Base-by-base conservation (phyloP, 2,888 invertebrate genomes). In the Agonopterix heracliana region DNA sequence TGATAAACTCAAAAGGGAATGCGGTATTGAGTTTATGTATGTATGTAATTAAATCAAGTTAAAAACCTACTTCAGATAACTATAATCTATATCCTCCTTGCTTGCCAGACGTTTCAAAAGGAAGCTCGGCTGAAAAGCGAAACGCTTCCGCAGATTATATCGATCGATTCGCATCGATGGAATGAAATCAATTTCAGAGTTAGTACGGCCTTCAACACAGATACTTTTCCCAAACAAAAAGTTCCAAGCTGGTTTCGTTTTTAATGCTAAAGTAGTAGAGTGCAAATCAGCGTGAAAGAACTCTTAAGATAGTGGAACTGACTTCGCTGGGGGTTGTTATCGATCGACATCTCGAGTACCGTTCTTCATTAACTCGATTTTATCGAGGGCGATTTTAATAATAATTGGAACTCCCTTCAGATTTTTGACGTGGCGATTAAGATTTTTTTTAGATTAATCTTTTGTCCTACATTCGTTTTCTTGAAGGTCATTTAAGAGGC, bases 331-430 rank as follows among this genome's bases (percentile, higher is more conserved):
- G 42, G 49, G 42, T 45, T 49, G 49, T 50, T 59, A 55, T 61
- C 64, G 75, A 82, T 81, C 80, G 70, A 68, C 76, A 81, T 82
- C 75, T 73, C 67, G 64, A 65, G 71, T 74, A 77, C 83, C 79
- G 82, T 82, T 81, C 83, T 84, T 85, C 83, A 85, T 87, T 87
- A 85, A 80, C 75, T 79, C 72, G 87, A 87, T 87, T 82, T 84
- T 87, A 85, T 88, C 87, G 66, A 60, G 68, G 69, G 66, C 68
- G 72, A 74, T 86, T 85, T 83, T 81, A 74, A 74, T 86, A 77
- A 84, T 83, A 85, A 87, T 81, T 78, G 80, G 72, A 71, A 72
- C 77, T 71, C 71, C 64, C 61, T 63, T 68, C 74, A 70, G 74
- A 75, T 72, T 81, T 79, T 78, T 77, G 81, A 80, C 75, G 71